Evolutionary conservation across 2,797 vertebrate species (phyloP).

Genomic region (Pseudochirops corinnae): DNA sequence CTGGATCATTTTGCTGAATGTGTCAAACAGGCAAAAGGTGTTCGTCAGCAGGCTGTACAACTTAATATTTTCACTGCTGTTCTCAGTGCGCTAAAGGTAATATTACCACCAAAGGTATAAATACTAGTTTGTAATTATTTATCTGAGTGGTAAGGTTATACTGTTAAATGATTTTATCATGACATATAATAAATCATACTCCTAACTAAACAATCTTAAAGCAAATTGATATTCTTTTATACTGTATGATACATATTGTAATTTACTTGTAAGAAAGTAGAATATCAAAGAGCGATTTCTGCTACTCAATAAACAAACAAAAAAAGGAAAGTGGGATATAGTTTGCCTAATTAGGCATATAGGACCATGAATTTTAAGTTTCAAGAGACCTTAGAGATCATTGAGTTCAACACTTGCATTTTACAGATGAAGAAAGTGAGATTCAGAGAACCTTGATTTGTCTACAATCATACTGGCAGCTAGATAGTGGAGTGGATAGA

Average conservation of each 20-base stretch:
- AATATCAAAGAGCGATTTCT: not conserved
- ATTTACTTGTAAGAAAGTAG: not conserved
- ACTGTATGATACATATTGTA: conserved; percentile 24
- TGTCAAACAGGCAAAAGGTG: conserved; percentile 98
- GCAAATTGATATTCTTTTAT: conserved; percentile 30
- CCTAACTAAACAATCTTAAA: not conserved
- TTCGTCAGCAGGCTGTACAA: conserved; percentile 98
- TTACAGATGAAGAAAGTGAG: not conserved
- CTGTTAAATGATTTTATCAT: conserved; percentile 33
- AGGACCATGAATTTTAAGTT: not conserved
- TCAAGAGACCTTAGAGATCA: not conserved
- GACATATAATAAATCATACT: conserved; percentile 11
- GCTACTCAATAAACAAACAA: not conserved
- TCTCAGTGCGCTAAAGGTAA: conserved; percentile 97
- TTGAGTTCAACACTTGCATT: not conserved
- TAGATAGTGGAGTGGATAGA: not conserved
- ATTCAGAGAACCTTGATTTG: not conserved
- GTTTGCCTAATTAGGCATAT: not conserved
- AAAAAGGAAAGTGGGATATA: not conserved
- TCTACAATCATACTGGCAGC: not conserved
- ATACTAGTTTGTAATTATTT: conserved; percentile 32
- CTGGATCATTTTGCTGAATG: conserved; percentile 99
- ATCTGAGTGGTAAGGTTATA: not conserved
- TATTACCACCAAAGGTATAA: conserved; percentile 36
- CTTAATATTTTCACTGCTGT: conserved; percentile 99